phyloP scores from a whole-genome alignment of 92 coral and sea anemone species.

The Montipora capitata region DNA sequence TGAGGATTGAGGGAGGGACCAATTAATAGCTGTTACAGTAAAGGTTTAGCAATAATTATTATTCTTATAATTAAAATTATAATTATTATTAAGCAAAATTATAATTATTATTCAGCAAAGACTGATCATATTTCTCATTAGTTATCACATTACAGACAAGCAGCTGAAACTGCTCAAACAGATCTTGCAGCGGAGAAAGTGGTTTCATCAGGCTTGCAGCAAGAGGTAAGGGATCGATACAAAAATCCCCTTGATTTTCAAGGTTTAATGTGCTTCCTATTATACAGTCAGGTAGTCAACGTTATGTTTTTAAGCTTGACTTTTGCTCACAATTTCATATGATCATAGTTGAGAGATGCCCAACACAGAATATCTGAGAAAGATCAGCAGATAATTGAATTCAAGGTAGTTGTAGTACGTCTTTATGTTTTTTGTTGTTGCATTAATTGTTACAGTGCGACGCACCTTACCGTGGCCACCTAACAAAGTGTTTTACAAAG shows the following conservation, averaged over 20 bases:
- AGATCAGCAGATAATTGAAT: slow-evolving; percentile 92
- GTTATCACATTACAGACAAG: slow-evolving; percentile 90
- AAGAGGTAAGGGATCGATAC: slow-evolving; percentile 76
- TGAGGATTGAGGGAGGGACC: no score
- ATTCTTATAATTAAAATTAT: no score
- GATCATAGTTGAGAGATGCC: slow-evolving; percentile 71
- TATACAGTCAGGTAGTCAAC: no score
- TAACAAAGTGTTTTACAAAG: no score
- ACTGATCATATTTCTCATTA: slow-evolving; percentile 22
- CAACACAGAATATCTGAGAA: slow-evolving; percentile 86
- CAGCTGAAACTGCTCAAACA: slow-evolving; percentile 89
- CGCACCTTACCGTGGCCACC: no score
- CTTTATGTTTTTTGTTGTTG: background rate
- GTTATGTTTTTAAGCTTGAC: background rate
- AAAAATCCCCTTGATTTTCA: no score
- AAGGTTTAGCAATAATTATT: no score
- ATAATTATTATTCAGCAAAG: no score
- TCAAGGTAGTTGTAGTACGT: slow-evolving; percentile 78
- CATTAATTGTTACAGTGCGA: background rate
- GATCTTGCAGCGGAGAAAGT: slow-evolving; percentile 99
- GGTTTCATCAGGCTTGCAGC: slow-evolving; percentile 81
- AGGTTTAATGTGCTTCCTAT: no score
- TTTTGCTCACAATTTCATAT: background rate
- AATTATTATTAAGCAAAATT: no score
- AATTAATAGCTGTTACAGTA: no score